Base-by-base conservation (phyloP, 2,888 invertebrate species). In the Pachliopta kotzebuea region DNA sequence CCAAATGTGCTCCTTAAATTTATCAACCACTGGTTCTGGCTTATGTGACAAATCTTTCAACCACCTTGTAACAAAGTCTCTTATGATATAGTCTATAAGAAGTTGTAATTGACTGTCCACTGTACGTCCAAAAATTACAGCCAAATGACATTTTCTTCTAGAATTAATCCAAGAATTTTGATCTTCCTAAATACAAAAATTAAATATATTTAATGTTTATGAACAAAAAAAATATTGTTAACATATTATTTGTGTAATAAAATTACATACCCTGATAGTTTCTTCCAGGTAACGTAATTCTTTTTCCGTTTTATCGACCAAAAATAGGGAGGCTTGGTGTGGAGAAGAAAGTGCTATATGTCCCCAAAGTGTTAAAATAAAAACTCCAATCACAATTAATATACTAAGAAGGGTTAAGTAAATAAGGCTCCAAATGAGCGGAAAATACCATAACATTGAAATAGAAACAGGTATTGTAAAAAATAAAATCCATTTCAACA, bases 31-130 rank as follows among this genome's bases (percentile, higher is more conserved):
- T 57, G 94, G 89, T 69, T 94, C 94, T 0, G 95, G 94, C 75
- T 94, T 94, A 66, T 94, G 93, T 8, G 94, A 93, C n/a, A 95
- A 86, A 68, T 95, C 94, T 53, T 93, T 94, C 56, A 97, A 88
- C 96, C 97, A 97, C 61, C 93, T 92, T 29, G 94, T 89, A 67
- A 98, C 93, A 87, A 96, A 97, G 83, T 98, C 97, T 74, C 96
- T 91, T 53, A 96, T 90, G 49, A 95, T 89, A 80, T 96, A 94
- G 81, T 97, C 97, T 71, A 97, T 92, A 52, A 98, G 91, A 80
- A 97, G 95, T 76, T 97, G 96, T 29, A 98, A 84, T 70, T 96
- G 94, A 74, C 95, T 94, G 78, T 98, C 98, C 49, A 98, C 96
- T 66, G 96, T 96, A 69, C 96, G 93, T 53, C 96, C 96, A 85